These are phyloP conservation scores for Philereme vetulata DNA, from an alignment of 2,888 invertebrate species.

Conservation along the genomic window DNA sequence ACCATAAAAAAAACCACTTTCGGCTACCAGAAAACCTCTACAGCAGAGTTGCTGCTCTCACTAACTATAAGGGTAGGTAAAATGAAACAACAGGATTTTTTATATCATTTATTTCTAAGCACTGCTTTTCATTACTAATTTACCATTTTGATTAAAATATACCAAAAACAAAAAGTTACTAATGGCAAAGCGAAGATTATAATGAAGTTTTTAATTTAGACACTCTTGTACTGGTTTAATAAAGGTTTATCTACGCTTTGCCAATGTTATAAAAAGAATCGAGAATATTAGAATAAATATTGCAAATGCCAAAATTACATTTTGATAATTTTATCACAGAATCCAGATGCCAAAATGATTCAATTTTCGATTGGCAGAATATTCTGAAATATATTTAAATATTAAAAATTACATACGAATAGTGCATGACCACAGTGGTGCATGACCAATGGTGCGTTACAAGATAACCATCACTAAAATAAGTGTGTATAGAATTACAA, in stretches of 20 bases:
- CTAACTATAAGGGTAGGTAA: background rate
- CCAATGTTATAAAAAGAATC: conserved; percentile 23
- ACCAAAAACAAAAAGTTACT: conserved; percentile 65
- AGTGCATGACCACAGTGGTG: conserved; percentile 19
- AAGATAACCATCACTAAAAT: conserved; percentile 36
- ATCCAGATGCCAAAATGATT: conserved; percentile 44
- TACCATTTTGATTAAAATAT: conserved; percentile 63
- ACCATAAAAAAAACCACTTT: too few relatives aligned
- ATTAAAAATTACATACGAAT: conserved; percentile 15
- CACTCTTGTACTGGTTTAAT: conserved; percentile 12
- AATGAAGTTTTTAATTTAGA: conserved; percentile 2
- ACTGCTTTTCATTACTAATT: conserved; percentile 71
- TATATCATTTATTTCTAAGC: conserved; percentile 75
- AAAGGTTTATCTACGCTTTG: conserved; percentile 19
- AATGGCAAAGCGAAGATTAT: conserved; percentile 61
- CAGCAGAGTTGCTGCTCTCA: background rate
- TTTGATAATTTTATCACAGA: conserved; percentile 72
- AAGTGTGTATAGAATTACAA: conserved; percentile 29
- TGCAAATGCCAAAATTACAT: conserved; percentile 60
- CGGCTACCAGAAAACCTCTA: background rate
- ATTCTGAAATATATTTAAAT: conserved; percentile 5
- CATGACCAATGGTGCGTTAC: conserved; percentile 35
- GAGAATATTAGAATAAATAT: conserved; percentile 29
- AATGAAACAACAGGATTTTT: conserved; percentile 38
- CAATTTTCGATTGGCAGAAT: conserved; percentile 18